Evolutionary conservation across 1,140 invertebrate species (phyloP).

Genomic region (Macrostomum lignano): DNA sequence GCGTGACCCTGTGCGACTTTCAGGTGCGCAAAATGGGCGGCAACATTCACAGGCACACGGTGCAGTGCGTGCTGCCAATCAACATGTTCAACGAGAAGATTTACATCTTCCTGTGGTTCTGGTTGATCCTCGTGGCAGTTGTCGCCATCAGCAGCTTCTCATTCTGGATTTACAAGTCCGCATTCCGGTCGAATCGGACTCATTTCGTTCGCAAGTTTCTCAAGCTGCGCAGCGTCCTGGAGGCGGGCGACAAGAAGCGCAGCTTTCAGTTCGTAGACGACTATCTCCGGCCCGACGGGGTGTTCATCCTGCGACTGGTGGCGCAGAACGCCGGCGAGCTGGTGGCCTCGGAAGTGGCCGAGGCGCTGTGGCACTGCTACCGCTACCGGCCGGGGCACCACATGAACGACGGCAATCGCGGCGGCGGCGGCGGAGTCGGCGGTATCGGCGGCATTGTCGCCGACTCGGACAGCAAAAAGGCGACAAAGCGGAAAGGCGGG

Average conservation of each 20-base stretch:
- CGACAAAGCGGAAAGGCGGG: no score
- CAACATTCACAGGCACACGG: constrained; percentile 11
- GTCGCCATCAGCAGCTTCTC: constrained; percentile 1
- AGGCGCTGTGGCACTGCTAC: constrained; percentile 7
- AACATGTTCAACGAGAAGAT: constrained; percentile 13
- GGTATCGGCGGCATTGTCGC: no score
- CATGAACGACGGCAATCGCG: no score
- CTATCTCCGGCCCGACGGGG: constrained; percentile 9
- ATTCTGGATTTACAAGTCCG: constrained; percentile 3
- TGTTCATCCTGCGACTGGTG: constrained; percentile 9
- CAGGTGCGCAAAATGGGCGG: constrained; percentile 10
- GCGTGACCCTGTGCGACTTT: constrained; percentile 12
- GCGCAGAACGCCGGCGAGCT: constrained; percentile 9
- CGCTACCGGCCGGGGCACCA: no score
- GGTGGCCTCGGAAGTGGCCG: constrained; percentile 7
- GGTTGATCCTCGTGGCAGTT: constrained; percentile 7
- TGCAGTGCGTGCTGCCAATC: constrained; percentile 12
- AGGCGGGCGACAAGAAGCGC: constrained; percentile 10
- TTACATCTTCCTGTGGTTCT: constrained; percentile 11
- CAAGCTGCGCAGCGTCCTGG: constrained; percentile 17
- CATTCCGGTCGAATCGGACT: constrained; percentile 12
- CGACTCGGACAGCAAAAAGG: no score
- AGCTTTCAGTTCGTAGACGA: constrained; percentile 6
- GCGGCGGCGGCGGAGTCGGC: no score
- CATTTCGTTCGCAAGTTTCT: constrained; percentile 26